Evolutionary conservation across 2,888 invertebrate genomes (phyloP).

Genomic region (Tipula lateralis): DNA sequence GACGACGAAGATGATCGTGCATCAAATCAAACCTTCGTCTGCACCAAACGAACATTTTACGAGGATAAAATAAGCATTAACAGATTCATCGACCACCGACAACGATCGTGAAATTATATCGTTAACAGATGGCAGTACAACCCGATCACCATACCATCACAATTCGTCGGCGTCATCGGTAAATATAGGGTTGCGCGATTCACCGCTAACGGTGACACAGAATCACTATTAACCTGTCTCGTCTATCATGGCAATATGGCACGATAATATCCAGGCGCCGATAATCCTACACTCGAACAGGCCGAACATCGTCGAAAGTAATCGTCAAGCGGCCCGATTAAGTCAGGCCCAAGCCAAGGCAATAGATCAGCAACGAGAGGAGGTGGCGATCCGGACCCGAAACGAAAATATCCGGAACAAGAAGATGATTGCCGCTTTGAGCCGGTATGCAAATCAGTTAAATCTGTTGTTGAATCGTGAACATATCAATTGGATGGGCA

Average conservation of each 20-base stretch:
- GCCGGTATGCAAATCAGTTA: background rate
- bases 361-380: background rate
- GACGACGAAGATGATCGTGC: background rate
- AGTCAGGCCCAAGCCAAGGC: background rate
- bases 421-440: background rate
- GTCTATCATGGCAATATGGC: constrained; percentile 19
- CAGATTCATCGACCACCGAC: background rate
- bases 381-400: background rate
- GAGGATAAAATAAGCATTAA: background rate
- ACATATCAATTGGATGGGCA: background rate
- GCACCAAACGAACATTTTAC: background rate
- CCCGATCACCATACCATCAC: background rate
- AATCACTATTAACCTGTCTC: background rate
- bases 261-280: background rate
- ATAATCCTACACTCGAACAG: background rate
- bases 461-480: background rate
- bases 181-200: background rate
- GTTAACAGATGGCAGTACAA: background rate
- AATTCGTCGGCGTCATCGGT: background rate
- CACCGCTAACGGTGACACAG: background rate
- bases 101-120: background rate
- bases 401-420: background rate
- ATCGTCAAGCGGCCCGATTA: background rate
- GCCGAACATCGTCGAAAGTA: background rate
- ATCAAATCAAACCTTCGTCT: background rate